A percentile compares a stretch with the other conserved stretches of the same genome.
Evolutionary conservation across 37 sponge, comb jelly and placozoan species (phyloP).

Genomic region (Hexactinellida sp.): DNA sequence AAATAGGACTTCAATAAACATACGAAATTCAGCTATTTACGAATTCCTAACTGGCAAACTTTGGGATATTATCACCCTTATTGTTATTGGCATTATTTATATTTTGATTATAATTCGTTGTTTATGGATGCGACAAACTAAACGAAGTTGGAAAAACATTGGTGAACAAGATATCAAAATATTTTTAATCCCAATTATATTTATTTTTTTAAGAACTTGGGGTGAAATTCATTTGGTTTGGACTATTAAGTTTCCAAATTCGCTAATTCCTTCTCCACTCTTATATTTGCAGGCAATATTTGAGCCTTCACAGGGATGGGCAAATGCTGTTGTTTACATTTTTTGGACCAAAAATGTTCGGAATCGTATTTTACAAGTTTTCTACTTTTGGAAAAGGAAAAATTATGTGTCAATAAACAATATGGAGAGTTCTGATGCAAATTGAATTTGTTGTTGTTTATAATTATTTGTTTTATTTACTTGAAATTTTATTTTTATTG

Average conservation of each 20-base stretch:
- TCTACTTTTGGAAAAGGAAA: background rate
- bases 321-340: background rate
- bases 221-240: background rate
- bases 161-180: background rate
- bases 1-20: background rate
- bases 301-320: background rate
- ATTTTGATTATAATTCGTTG: background rate
- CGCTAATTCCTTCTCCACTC: background rate
- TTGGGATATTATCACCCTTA: background rate
- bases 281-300: background rate
- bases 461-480: too few species aligned
- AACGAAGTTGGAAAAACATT: background rate
- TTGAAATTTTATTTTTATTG: too few species aligned
- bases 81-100: background rate
- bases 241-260: background rate
- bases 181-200: background rate
- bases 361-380: background rate
- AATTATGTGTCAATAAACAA: background rate
- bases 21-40: background rate
- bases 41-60: background rate
- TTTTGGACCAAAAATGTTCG: background rate
- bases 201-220: background rate
- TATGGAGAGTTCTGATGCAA: too few species aligned
- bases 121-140: background rate
- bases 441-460: too few species aligned